Conservation (phyloP, 2,113 vertebrate species). For the Epinephelus fuscoguttatus region DNA sequence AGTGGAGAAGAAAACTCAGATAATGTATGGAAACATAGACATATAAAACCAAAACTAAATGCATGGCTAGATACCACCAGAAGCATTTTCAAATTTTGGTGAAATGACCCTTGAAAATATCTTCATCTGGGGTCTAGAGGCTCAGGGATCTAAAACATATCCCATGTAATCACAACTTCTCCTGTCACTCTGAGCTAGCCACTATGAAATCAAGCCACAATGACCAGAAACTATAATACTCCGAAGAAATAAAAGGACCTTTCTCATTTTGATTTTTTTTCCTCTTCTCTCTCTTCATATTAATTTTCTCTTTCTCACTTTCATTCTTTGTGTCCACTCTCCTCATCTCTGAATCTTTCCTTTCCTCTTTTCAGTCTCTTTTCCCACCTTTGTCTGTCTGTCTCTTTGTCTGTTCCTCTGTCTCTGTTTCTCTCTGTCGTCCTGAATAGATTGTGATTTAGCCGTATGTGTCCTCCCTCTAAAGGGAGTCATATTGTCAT, state of each 20-base stretch:
- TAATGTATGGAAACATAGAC: not conserved
- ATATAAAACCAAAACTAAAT: not conserved
- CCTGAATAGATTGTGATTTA: conserved; percentile 43
- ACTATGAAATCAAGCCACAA: not conserved
- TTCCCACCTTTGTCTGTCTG: not conserved
- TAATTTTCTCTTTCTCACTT: not conserved
- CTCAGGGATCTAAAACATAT: not conserved
- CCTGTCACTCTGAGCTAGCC: not conserved
- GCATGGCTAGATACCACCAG: not conserved
- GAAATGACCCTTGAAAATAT: not conserved
- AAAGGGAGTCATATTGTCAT: conserved; percentile 53
- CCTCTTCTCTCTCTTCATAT: not conserved
- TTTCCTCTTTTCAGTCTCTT: not conserved
- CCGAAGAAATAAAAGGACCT: not conserved
- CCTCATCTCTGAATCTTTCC: not conserved
- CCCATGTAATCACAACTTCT: not conserved
- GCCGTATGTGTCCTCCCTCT: conserved; percentile 30
- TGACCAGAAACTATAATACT: not conserved
- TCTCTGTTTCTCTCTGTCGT: conserved; percentile 20
- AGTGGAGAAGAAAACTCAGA: not conserved
- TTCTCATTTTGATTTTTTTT: not conserved
- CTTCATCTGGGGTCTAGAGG: not conserved
- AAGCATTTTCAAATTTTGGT: not conserved
- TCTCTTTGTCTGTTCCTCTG: not conserved
- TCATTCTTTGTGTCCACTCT: not conserved